These are phyloP conservation scores for Myotis brandtii DNA, from an alignment of 2,113 vertebrate species.

Conservation along the genomic window DNA sequence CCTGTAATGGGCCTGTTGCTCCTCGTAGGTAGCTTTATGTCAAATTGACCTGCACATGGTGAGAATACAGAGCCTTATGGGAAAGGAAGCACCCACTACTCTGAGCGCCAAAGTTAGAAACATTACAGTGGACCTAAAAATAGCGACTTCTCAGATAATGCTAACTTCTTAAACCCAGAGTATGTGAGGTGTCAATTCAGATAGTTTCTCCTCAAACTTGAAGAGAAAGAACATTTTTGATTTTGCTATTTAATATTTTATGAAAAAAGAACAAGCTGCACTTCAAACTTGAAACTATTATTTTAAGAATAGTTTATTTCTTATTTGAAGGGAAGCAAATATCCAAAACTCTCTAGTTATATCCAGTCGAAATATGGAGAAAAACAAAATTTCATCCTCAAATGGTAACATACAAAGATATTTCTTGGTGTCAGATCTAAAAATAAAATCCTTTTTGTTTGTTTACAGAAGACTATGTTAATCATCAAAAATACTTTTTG, in stretches of 20 bases:
- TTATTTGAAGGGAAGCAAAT: slow-evolving; percentile 72
- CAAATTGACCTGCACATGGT: slow-evolving; percentile 90
- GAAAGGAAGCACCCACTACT: slow-evolving; percentile 89
- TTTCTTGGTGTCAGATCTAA: slow-evolving; percentile 36
- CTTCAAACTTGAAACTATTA: slow-evolving; percentile 66
- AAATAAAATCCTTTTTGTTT: not conserved
- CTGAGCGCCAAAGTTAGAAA: slow-evolving; percentile 90
- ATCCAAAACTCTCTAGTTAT: not conserved
- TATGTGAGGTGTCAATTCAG: slow-evolving; percentile 64
- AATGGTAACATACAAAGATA: slow-evolving; percentile 27
- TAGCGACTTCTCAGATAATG: slow-evolving; percentile 87
- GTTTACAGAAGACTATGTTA: not conserved
- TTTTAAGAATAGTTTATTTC: slow-evolving; percentile 74
- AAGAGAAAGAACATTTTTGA: not conserved
- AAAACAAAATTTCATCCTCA: slow-evolving; percentile 42
- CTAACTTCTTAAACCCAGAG: slow-evolving; percentile 81
- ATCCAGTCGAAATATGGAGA: not conserved
- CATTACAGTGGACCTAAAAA: slow-evolving; percentile 89
- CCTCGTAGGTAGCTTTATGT: slow-evolving; percentile 85
- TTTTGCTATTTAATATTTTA: slow-evolving; percentile 65
- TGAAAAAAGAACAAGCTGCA: slow-evolving; percentile 49
- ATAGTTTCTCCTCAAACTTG: slow-evolving; percentile 55
- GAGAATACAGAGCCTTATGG: slow-evolving; percentile 89
- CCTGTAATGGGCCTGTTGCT: slow-evolving; percentile 90
- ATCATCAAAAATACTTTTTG: not conserved